Evolutionary conservation across 2,113 vertebrate genomes (phyloP), one percentile per base, ranked within the genome.

Genomic region (Plotosus lineatus): DNA sequence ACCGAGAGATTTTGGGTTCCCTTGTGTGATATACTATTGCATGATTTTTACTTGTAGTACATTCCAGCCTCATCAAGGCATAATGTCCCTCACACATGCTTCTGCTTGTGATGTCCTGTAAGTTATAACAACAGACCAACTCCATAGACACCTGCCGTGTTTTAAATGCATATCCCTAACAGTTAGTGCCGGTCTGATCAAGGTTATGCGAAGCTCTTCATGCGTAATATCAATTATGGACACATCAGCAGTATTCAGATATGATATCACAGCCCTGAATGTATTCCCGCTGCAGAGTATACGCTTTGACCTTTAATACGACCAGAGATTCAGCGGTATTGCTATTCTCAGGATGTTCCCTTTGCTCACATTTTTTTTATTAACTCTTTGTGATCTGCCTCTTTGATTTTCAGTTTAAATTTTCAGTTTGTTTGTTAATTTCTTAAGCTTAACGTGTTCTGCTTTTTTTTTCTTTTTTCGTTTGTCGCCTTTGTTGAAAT

Each of bases 181-280:
- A 9, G 66, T 36, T 28, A 14, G 46, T 63, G 23, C 6, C 19
- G 17, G 31, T 40, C 46, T 21, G 36, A 26, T 26, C 11, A 15
- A 3, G 28, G 17, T 63, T 50, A n/a, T 5, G 6, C 65, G 38
- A 31, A 33, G 69, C 80, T 33, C 38, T 81, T 72, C 80, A 81
- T 68, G 72, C 23, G 80, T 14, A 36, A 31, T 81, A 63, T 80
- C 14, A 12, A 28, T 28, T 44, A 17, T 14, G 17, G 6, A 56
- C 60, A 11, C 61, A 46, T 55, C 72, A 56, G 58, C 71, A 53
- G 26, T 46, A 55, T 66, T n/a, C 26, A 31, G 36, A 10, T 26
- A 28, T 10, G 44, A 26, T 38, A 31, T 28, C 60, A 7, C 46
- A 0, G 26, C 31, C 12, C 44, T 36, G 48, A 0, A 60, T 28